Conservation (phyloP, 2,888 invertebrate genomes). For the Sarcophaga carnaria region DNA sequence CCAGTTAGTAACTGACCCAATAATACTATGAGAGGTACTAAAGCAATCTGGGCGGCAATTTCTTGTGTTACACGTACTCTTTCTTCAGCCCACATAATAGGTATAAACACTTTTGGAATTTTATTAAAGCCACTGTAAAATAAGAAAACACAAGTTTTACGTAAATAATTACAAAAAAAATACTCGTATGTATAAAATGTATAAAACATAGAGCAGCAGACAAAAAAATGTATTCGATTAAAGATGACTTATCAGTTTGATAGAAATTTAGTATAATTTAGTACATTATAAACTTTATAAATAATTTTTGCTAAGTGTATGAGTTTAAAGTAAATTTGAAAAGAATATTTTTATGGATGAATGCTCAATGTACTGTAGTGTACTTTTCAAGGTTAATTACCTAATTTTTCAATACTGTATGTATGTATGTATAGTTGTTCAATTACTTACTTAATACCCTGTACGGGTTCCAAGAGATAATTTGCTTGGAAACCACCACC, state of each 20-base stretch:
- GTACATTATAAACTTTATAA: too few relatives aligned
- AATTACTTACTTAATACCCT: slow-evolving; percentile 85
- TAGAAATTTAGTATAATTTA: too few relatives aligned
- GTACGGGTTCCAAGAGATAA: slow-evolving; percentile 85
- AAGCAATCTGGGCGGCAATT: slow-evolving; percentile 83
- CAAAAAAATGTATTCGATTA: too few relatives aligned
- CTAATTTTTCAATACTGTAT: too few relatives aligned
- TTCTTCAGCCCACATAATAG: slow-evolving; percentile 91
- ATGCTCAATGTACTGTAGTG: too few relatives aligned
- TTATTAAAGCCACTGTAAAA: slow-evolving; percentile 72
- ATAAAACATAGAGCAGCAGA: too few relatives aligned
- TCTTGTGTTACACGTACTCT: slow-evolving; percentile 84
- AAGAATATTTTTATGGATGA: too few relatives aligned
- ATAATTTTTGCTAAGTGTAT: too few relatives aligned
- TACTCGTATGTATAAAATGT: too few relatives aligned
- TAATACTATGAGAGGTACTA: slow-evolving; percentile 83
- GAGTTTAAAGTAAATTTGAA: too few relatives aligned
- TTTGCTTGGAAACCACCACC: slow-evolving; percentile 91
- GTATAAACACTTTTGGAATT: slow-evolving; percentile 84
- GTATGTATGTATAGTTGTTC: background rate
- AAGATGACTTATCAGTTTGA: too few relatives aligned
- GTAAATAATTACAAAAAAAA: background rate
- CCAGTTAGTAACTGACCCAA: slow-evolving; percentile 83
- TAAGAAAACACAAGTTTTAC: background rate
- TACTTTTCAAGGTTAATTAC: too few relatives aligned